A percentile compares a stretch with the other conserved stretches of the same genome.
phyloP scores from a whole-genome alignment of 2,113 vertebrate genomes.

The Cervus canadensis region DNA sequence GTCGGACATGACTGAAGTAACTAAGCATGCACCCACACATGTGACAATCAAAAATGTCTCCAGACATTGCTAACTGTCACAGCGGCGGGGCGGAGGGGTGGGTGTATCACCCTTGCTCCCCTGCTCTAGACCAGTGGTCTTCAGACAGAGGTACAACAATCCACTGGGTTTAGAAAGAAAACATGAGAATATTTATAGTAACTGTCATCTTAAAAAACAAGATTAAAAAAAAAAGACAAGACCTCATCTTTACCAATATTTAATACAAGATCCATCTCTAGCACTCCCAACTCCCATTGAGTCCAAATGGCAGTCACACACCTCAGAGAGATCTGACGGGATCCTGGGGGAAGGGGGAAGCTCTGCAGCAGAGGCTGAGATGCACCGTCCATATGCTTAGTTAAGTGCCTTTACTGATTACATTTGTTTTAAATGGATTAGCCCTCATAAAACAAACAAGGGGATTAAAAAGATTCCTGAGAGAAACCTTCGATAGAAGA shows the following conservation, averaged over 20 bases:
- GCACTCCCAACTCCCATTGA: neutral
- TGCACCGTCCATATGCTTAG: neutral
- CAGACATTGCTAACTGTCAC: neutral
- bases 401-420: neutral
- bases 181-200: neutral
- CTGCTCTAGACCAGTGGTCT: neutral
- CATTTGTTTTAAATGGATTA: constrained; percentile 41
- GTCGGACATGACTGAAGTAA: neutral
- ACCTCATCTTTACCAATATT: neutral
- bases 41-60: neutral
- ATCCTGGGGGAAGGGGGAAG: neutral
- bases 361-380: neutral
- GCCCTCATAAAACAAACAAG: constrained; percentile 33
- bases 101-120: neutral
- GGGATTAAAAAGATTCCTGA: constrained; percentile 4
- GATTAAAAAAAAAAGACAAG: neutral
- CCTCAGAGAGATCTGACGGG: neutral
- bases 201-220: neutral
- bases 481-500: constrained; percentile 8
- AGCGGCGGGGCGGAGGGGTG: neutral
- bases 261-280: neutral
- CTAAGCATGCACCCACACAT: neutral
- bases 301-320: neutral
- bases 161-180: neutral
- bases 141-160: neutral